Percentiles rank a stretch among this genome's conserved stretches.
Conservation (phyloP, 2,113 vertebrate genomes). For the Naja naja region DNA sequence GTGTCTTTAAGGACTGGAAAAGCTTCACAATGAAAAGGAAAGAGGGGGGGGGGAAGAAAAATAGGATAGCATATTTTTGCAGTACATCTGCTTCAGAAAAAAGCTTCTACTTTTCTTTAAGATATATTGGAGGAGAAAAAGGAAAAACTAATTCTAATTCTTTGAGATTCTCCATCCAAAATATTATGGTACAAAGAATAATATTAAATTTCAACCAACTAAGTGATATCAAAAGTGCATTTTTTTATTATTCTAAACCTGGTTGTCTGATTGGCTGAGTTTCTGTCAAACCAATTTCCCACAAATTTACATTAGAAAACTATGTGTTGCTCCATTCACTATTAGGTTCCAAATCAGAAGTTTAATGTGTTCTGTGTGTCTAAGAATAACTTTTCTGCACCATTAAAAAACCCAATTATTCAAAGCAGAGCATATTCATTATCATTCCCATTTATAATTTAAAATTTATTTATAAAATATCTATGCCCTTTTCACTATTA, state of each 20-base stretch:
- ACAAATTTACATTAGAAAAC: neutral
- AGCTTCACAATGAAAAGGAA: neutral
- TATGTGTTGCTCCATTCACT: neutral
- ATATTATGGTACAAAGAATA: neutral
- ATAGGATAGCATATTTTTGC: neutral
- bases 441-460: neutral
- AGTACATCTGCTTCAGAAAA: neutral
- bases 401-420: neutral
- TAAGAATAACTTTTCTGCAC: neutral
- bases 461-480: neutral
- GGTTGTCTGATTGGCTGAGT: neutral
- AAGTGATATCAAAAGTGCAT: neutral
- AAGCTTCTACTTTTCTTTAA: neutral
- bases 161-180: neutral
- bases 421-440: neutral
- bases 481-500: neutral
- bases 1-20: neutral
- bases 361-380: neutral
- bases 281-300: neutral
- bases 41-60: neutral
- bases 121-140: neutral
- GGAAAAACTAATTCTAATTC: neutral
- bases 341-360: neutral
- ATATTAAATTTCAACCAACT: neutral
- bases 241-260: neutral